Base-by-base conservation (phyloP, 1,140 invertebrate species). In the Aphelenchoides avenae region DNA sequence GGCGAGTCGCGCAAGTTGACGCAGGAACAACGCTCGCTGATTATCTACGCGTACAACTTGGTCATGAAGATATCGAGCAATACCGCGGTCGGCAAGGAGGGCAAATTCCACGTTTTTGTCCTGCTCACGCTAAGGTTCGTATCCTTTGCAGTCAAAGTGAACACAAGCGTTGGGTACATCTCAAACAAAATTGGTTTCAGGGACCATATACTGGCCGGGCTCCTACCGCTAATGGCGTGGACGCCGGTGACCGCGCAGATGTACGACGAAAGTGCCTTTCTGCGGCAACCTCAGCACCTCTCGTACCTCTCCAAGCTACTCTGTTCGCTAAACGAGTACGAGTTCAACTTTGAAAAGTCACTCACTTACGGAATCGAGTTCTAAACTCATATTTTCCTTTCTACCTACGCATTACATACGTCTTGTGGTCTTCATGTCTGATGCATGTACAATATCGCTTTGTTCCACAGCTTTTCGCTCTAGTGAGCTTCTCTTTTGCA, bases 21-120 rank as follows among this genome's bases (percentile, higher is more conserved):
- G 65, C 70, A 46, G 66, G 76, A 54, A 70, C 71, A 54, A 22
- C 53, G 61, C 6, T 69, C 55, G 2, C 22, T 78, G 13, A 79
- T 81, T 66, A 77, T 77, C 57, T 77, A 80, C 31, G 80, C 79
- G 55, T 80, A 79, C 64, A 72, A 79, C 48, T 66, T 83, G 29
- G 74, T 84, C 6, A 63, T 66, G 29, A 81, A 91, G 80, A 90
- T 95, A 41, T 86, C 84, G 30, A 86, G 86, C 0, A 88, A 87
- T 47, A 85, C 87, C 54, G 85, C 87, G 11, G 81, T 96, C 9
- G 94, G 94, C 40, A 97, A 97, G 78, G 93, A 98, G 82, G 92
- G 91, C 27, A 93, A 94, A 80, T 96, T 97, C 77, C 92, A 97
- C 76, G 82, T 95, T 5, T 93, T 97, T 73, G 86, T 96, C 51